These are phyloP conservation scores for Manis pentadactyla DNA, from an alignment of 2,797 vertebrate species.

Conservation along the genomic window DNA sequence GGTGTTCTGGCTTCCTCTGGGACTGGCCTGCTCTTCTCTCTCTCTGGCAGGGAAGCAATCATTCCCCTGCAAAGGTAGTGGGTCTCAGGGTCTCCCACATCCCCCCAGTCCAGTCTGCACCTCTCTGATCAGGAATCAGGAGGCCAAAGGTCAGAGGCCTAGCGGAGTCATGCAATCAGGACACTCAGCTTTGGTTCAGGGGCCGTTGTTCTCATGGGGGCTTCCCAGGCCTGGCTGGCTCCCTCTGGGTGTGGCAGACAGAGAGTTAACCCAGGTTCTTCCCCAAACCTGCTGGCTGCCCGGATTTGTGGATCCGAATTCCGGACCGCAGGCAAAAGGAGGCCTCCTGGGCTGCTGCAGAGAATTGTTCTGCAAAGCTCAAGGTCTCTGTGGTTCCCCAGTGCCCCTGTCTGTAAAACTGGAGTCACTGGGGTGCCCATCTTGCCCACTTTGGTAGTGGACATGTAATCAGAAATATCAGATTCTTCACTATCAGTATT, in stretches of 20 bases:
- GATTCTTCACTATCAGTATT: not conserved
- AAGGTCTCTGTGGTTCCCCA: not conserved
- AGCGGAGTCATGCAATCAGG: not conserved
- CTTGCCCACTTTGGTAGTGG: not conserved
- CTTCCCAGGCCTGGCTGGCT: not conserved
- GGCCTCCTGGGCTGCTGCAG: not conserved
- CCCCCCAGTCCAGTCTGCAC: not conserved
- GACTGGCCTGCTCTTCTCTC: not conserved
- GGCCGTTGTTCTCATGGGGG: not conserved
- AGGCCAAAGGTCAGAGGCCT: not conserved
- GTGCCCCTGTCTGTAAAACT: accelerated
- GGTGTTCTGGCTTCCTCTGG: not conserved
- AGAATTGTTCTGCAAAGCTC: not conserved
- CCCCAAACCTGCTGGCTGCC: too few relatives aligned
- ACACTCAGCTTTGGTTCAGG: not conserved
- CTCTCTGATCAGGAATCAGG: not conserved
- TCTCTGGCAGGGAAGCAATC: not conserved
- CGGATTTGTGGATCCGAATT: not conserved
- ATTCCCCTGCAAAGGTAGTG: not conserved
- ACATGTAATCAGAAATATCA: accelerated
- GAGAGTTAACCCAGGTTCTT: not conserved
- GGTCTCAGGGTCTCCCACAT: accelerated
- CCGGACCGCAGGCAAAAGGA: not conserved
- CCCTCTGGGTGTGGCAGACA: not conserved
- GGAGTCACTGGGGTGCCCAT: accelerated